A percentile compares a stretch with the other conserved stretches of the same genome.
phyloP scores from a whole-genome alignment of 2,797 vertebrate genomes.

The Molossus molossus region DNA sequence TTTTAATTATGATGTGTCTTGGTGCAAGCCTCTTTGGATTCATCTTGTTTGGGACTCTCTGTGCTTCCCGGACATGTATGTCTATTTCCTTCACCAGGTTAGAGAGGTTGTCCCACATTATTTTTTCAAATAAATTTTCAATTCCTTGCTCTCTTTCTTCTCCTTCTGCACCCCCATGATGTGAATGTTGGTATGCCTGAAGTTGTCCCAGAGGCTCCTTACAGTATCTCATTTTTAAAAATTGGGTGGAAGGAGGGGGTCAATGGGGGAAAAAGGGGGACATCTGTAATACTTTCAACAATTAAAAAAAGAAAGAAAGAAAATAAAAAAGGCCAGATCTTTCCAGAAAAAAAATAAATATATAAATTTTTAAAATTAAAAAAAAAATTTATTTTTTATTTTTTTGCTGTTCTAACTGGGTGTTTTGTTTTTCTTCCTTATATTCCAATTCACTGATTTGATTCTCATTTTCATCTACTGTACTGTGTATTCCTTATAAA shows the following conservation, averaged over 20 bases:
- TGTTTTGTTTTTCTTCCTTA: neutral
- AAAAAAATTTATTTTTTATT: too few relatives aligned
- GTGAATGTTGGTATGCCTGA: neutral
- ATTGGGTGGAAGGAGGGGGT: too few relatives aligned
- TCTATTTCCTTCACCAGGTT: neutral
- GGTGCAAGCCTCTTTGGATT: neutral
- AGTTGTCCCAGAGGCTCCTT: neutral
- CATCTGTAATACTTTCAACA: too few relatives aligned
- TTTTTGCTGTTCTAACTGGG: neutral
- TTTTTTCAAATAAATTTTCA: neutral
- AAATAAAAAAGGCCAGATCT: too few relatives aligned
- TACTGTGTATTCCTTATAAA: neutral
- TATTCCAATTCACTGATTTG: neutral
- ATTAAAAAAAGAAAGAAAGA: too few relatives aligned
- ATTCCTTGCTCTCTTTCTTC: neutral
- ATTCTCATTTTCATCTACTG: neutral
- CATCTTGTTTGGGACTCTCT: neutral
- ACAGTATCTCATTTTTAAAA: neutral
- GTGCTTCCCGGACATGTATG: neutral
- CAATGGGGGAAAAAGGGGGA: too few relatives aligned
- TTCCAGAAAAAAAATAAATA: too few relatives aligned
- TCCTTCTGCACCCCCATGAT: neutral
- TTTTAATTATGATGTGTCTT: neutral
- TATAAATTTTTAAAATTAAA: too few relatives aligned
- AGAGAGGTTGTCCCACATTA: neutral